Conservation (phyloP, 2,888 invertebrate species). For the Troides oblongomaculatus region DNA sequence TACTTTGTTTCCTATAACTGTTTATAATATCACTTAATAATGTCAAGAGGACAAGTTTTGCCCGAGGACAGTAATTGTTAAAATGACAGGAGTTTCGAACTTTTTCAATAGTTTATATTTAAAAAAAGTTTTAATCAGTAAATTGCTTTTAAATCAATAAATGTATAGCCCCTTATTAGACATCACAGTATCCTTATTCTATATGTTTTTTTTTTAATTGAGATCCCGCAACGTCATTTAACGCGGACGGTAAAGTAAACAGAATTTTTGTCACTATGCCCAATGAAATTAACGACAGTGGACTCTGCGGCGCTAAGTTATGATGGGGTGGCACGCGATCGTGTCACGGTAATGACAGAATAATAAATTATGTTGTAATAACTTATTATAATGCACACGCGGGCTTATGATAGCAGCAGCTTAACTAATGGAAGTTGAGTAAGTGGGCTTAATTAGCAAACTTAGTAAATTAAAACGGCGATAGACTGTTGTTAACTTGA, state of each 20-base stretch:
- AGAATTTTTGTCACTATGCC: constrained; percentile 78
- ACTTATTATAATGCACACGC: constrained; percentile 74
- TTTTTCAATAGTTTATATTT: too few species aligned
- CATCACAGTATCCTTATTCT: constrained; percentile 1
- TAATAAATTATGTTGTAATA: constrained; percentile 79
- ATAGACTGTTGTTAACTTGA: not conserved
- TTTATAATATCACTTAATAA: too few species aligned
- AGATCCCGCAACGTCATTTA: constrained; percentile 60
- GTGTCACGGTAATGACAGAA: constrained; percentile 75
- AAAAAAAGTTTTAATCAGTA: too few species aligned
- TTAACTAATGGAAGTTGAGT: constrained; percentile 54
- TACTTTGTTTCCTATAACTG: too few species aligned
- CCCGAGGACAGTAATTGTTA: too few species aligned
- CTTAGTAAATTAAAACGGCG: constrained; percentile 62
- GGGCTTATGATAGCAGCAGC: constrained; percentile 56
- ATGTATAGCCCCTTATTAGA: too few species aligned
- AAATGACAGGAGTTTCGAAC: too few species aligned
- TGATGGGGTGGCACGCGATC: constrained; percentile 70
- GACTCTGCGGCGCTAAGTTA: constrained; percentile 67
- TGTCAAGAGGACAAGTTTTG: too few species aligned
- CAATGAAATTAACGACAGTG: constrained; percentile 71
- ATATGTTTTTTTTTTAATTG: constrained; percentile 42
- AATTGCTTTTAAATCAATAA: too few species aligned
- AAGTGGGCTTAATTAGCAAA: constrained; percentile 65
- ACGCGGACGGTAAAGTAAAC: constrained; percentile 63